These are phyloP conservation scores for Pemphredon lugubris DNA, from an alignment of 2,888 invertebrate genomes.

Conservation along the genomic window DNA sequence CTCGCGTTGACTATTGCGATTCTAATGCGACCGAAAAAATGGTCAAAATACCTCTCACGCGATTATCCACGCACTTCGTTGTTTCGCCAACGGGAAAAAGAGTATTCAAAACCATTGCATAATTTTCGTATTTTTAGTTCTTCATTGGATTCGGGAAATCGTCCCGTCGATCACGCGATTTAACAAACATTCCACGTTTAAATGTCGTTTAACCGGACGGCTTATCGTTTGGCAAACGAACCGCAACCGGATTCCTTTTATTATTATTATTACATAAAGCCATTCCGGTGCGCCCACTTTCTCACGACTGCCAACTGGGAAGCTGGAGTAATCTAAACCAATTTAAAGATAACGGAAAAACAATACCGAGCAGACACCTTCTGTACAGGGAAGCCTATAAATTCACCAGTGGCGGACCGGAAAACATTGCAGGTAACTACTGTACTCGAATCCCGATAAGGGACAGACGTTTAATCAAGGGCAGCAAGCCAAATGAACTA, in stretches of 20 bases:
- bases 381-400: constrained; percentile 29
- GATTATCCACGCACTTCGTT: too few species aligned
- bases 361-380: constrained; percentile 35
- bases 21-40: too few species aligned
- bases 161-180: background rate
- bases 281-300: constrained; percentile 17
- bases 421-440: constrained; percentile 21
- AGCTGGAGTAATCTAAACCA: constrained; percentile 44
- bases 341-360: constrained; percentile 56
- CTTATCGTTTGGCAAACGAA: constrained; percentile 54
- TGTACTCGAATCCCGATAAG: constrained; percentile 26
- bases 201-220: constrained; percentile 37
- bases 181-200: constrained; percentile 21
- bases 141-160: too few species aligned
- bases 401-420: constrained; percentile 16
- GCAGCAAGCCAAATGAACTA: constrained; percentile 40
- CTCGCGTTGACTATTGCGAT: too few species aligned
- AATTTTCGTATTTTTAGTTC: too few species aligned
- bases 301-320: constrained; percentile 22
- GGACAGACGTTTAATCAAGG: constrained; percentile 33
- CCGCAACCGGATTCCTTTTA: constrained; percentile 11
- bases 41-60: too few species aligned
- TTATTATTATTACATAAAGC: constrained; percentile 21
- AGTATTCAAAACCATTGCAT: too few species aligned
- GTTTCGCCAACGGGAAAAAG: too few species aligned